Conservation (phyloP, 2,113 vertebrate genomes). For the human (Homo sapiens) region DNA sequence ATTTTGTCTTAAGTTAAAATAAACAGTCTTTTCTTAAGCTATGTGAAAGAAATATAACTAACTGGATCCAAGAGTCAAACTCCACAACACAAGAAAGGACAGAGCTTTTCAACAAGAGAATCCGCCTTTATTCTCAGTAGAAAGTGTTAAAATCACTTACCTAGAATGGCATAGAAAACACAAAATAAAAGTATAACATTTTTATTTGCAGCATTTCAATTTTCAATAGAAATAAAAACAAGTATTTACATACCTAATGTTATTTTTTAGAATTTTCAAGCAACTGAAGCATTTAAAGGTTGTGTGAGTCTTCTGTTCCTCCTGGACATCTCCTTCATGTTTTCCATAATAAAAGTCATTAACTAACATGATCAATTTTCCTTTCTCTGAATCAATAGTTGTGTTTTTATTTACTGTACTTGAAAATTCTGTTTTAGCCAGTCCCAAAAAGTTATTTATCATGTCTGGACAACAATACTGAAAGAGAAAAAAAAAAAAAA, state of each 20-base stretch:
- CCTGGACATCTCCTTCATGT: slow-evolving; percentile 89
- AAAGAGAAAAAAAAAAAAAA: slow-evolving; percentile 73
- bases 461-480: slow-evolving; percentile 91
- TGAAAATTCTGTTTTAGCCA: slow-evolving; percentile 75
- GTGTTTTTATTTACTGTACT: slow-evolving; percentile 74
- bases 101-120: slow-evolving; percentile 32
- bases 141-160: not conserved
- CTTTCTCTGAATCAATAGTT: slow-evolving; percentile 85
- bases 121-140: not conserved
- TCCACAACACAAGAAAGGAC: slow-evolving; percentile 4
- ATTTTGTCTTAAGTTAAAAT: slow-evolving; percentile 48
- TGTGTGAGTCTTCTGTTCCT: slow-evolving; percentile 89
- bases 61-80: not conserved
- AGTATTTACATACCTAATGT: slow-evolving; percentile 91
- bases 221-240: slow-evolving; percentile 50
- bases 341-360: slow-evolving; percentile 98
- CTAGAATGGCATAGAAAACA: not conserved
- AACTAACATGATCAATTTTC: slow-evolving; percentile 98
- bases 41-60: slow-evolving; percentile 10
- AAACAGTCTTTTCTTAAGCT: slow-evolving; percentile 22
- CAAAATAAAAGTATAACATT: slow-evolving; percentile 20
- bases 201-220: not conserved
- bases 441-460: slow-evolving; percentile 80
- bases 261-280: slow-evolving; percentile 97
- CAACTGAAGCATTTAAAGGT: slow-evolving; percentile 99